A percentile compares a stretch with the other conserved stretches of the same genome.
Conservation (phyloP, 2,113 vertebrate genomes). For the Alouatta palliata region DNA sequence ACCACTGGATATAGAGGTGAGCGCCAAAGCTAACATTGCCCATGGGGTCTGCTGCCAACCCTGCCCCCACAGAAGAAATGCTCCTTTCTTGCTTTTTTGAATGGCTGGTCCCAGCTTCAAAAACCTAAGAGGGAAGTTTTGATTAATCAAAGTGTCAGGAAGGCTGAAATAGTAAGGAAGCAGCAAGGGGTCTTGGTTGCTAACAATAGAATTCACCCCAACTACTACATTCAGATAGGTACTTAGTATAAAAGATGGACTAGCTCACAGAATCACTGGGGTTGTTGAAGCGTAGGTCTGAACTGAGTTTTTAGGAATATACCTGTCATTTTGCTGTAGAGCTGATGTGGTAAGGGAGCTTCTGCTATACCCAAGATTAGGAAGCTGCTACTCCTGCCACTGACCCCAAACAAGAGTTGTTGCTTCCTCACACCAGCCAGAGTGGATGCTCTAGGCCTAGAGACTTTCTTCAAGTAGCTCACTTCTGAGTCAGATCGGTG, state of each 20-base stretch:
- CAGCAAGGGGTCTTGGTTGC: background rate
- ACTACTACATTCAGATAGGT: background rate
- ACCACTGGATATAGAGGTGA: background rate
- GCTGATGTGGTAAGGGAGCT: background rate
- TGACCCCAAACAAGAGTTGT: background rate
- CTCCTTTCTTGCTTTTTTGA: background rate
- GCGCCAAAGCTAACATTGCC: background rate
- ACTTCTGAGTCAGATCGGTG: background rate
- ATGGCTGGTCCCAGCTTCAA: background rate
- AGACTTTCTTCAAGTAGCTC: background rate
- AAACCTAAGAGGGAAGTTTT: background rate
- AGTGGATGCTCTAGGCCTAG: background rate
- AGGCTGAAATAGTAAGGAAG: background rate
- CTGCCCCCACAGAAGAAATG: background rate
- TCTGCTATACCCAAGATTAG: background rate
- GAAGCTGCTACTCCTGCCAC: background rate
- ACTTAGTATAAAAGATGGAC: background rate
- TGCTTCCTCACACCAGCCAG: background rate
- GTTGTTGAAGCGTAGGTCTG: background rate
- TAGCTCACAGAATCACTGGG: background rate
- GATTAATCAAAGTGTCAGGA: background rate
- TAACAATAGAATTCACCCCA: background rate
- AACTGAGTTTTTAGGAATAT: background rate
- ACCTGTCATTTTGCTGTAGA: background rate
- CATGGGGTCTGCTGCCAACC: background rate